Evolutionary conservation across 2,797 vertebrate species (phyloP).

Genomic region (Chelonia mydas): DNA sequence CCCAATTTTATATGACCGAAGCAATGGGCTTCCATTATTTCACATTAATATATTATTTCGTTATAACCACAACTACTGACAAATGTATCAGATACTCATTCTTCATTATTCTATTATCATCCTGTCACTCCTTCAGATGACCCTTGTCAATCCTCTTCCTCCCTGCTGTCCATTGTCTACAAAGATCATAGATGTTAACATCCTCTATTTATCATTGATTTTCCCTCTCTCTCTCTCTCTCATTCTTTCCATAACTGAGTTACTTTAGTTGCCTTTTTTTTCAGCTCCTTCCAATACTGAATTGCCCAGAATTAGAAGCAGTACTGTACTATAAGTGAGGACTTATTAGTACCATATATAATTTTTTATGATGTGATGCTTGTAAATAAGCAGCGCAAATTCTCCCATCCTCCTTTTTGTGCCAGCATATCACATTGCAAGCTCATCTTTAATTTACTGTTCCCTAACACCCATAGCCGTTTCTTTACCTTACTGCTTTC

Average conservation of each 20-base stretch:
- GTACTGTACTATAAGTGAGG: background rate
- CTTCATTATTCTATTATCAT: background rate
- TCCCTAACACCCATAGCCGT: background rate
- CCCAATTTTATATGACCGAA: fast-evolving
- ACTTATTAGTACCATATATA: background rate
- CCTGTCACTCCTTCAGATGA: background rate
- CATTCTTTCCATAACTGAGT: fast-evolving
- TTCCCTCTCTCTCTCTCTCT: background rate
- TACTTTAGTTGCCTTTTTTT: fast-evolving
- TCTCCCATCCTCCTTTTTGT: no score
- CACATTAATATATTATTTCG: fast-evolving
- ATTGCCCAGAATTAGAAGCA: background rate
- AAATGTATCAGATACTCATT: background rate
- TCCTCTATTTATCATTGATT: fast-evolving
- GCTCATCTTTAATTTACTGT: background rate
- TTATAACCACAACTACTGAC: background rate
- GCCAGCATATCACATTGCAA: background rate
- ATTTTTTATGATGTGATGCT: background rate
- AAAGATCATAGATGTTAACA: fast-evolving
- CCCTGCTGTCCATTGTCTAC: background rate
- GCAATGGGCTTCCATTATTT: fast-evolving
- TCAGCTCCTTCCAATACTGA: fast-evolving
- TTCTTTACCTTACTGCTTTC: background rate
- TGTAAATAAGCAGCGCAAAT: background rate
- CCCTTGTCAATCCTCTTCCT: background rate